Percentiles rank a stretch among this genome's conserved stretches.
These are phyloP conservation scores for Varroa destructor DNA, from an alignment of 1,140 invertebrate species.

Conservation along the genomic window DNA sequence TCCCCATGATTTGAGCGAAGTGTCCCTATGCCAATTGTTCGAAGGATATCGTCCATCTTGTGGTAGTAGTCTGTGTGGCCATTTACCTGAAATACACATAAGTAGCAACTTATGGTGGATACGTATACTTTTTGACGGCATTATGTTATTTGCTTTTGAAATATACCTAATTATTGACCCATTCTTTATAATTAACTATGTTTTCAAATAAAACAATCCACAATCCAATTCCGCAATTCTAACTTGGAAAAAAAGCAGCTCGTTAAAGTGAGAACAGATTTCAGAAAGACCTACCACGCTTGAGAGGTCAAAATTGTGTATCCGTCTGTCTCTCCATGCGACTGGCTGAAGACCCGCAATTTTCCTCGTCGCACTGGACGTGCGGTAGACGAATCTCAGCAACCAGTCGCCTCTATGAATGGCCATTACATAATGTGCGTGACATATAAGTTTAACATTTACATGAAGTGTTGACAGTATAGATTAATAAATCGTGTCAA, in stretches of 20 bases:
- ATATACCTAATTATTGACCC: too few relatives aligned
- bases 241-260: too few relatives aligned
- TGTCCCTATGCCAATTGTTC: conserved; percentile 42
- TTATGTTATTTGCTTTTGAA: too few relatives aligned
- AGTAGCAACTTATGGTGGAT: too few relatives aligned
- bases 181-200: too few relatives aligned
- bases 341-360: conserved; percentile 52
- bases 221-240: too few relatives aligned
- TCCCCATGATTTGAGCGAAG: conserved; percentile 1
- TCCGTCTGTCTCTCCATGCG: conserved; percentile 45
- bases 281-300: conserved; percentile 43
- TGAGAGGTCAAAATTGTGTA: conserved; percentile 52
- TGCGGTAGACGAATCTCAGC: conserved; percentile 54
- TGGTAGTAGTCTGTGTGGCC: conserved; percentile 52
- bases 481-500: neutral
- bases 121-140: too few relatives aligned
- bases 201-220: too few relatives aligned
- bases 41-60: conserved; percentile 49
- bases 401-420: conserved; percentile 50
- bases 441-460: conserved; percentile 12
- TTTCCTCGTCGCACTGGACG: conserved; percentile 47
- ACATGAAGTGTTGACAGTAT: conserved; percentile 21
- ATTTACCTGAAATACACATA: conserved; percentile 37
- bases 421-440: conserved; percentile 30
- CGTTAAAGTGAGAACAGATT: too few relatives aligned